A percentile compares a stretch with the other conserved stretches of the same genome.
These are phyloP conservation scores for Tethea ocularis DNA, from an alignment of 2,888 invertebrate species.

Conservation along the genomic window DNA sequence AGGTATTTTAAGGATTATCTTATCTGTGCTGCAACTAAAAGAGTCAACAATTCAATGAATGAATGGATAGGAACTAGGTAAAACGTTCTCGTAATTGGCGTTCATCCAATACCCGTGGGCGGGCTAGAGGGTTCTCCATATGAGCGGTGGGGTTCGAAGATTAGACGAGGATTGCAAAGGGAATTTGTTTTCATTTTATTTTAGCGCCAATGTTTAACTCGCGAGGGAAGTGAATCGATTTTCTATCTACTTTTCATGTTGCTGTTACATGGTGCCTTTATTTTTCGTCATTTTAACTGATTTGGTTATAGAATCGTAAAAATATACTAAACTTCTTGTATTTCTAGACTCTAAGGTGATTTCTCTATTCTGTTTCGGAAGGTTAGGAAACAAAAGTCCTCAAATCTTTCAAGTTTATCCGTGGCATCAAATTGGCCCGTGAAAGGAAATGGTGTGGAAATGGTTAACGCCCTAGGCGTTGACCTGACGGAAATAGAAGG, in stretches of 20 bases:
- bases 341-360: no score
- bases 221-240: no score
- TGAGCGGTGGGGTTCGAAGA: conserved; percentile 12
- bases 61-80: conserved; percentile 24
- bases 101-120: conserved; percentile 44
- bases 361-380: no score
- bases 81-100: conserved; percentile 43
- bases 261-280: conserved; percentile 1
- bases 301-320: no score
- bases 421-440: conserved; percentile 51
- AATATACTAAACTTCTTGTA: no score
- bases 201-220: not conserved
- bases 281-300: not conserved
- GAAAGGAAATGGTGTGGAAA: conserved; percentile 70
- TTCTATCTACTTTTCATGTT: not conserved
- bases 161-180: conserved; percentile 10
- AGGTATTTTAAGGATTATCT: no score
- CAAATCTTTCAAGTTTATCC: conserved; percentile 30
- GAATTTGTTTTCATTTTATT: conserved; percentile 2
- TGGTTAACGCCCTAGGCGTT: conserved; percentile 72
- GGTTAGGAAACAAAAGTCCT: conserved; percentile 16
- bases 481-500: conserved; percentile 72
- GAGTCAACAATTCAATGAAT: conserved; percentile 3
- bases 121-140: conserved; percentile 27
- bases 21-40: not conserved